Percentiles rank a stretch among this genome's conserved stretches.
These are phyloP conservation scores for Platerodrilus igneus DNA, from an alignment of 2,888 invertebrate species.

Conservation along the genomic window DNA sequence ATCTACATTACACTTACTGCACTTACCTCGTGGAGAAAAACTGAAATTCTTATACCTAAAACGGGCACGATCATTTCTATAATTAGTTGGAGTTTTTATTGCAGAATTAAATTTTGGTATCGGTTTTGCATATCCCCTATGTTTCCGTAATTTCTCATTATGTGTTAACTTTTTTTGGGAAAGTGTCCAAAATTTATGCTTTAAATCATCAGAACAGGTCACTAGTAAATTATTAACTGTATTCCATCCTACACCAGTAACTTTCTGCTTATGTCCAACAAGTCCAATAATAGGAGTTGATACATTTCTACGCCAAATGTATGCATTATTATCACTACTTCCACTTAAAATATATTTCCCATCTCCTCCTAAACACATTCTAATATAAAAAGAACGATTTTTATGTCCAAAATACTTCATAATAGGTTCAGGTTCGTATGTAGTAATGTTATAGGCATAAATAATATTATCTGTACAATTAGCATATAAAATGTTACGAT, in stretches of 20 bases:
- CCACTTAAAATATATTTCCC: slow-evolving; percentile 79
- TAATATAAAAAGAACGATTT: slow-evolving; percentile 80
- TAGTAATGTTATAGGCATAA: slow-evolving; percentile 76
- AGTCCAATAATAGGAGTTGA: slow-evolving; percentile 65
- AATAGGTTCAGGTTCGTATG: slow-evolving; percentile 62
- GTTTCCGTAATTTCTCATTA: no score
- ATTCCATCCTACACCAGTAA: slow-evolving; percentile 86
- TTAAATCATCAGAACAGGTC: slow-evolving; percentile 80
- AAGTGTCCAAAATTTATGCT: slow-evolving; percentile 75
- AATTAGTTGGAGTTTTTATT: no score
- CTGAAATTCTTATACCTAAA: no score
- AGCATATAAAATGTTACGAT: slow-evolving; percentile 68
- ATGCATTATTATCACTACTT: slow-evolving; percentile 82
- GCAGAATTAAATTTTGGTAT: no score
- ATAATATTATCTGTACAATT: slow-evolving; percentile 84
- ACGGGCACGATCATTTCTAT: no score
- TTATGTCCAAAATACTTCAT: slow-evolving; percentile 68
- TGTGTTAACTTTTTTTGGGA: no score
- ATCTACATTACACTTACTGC: no score
- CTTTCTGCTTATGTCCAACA: slow-evolving; percentile 77
- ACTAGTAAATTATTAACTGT: no score
- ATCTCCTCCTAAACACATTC: slow-evolving; percentile 75
- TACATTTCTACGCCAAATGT: slow-evolving; percentile 73
- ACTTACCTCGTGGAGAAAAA: no score
- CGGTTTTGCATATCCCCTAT: no score